phyloP scores from a whole-genome alignment of 1,140 invertebrate species.

The Eumeta japonica region DNA sequence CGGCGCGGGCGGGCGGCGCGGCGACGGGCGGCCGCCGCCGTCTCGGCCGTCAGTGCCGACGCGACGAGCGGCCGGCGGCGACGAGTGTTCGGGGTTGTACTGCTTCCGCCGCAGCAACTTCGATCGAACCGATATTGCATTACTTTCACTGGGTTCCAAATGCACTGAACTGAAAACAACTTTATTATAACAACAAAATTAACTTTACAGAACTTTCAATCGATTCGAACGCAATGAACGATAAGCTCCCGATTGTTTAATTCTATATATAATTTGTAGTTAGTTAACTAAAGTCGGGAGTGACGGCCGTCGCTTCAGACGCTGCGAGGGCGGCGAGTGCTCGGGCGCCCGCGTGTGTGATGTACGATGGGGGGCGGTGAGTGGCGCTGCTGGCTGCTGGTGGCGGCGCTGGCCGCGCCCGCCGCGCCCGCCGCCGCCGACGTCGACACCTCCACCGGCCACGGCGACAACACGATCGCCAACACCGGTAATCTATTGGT shows the following conservation, averaged over 20 bases:
- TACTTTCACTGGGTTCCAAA: too few species aligned
- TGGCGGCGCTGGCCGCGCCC: slow-evolving; percentile 19
- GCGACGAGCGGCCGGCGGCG: slow-evolving; percentile 28
- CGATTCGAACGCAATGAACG: neutral
- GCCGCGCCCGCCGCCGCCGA: slow-evolving; percentile 31
- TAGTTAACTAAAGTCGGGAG: too few species aligned
- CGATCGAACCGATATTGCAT: slow-evolving; percentile 11
- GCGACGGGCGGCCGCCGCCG: too few species aligned
- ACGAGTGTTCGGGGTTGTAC: slow-evolving; percentile 17
- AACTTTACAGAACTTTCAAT: slow-evolving; percentile 7
- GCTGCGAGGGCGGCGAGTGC: slow-evolving; percentile 35
- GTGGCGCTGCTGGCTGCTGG: slow-evolving; percentile 12
- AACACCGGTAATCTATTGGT: slow-evolving; percentile 53
- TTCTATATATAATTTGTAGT: slow-evolving; percentile 1
- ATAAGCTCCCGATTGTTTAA: neutral
- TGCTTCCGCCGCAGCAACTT: slow-evolving; percentile 13
- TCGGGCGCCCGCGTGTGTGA: slow-evolving; percentile 13
- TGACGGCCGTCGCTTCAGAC: too few species aligned
- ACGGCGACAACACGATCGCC: slow-evolving; percentile 45
- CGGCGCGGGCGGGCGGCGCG: slow-evolving; percentile 38
- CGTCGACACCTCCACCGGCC: slow-evolving; percentile 45
- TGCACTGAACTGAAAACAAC: slow-evolving; percentile 8
- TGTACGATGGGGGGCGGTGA: slow-evolving; percentile 15
- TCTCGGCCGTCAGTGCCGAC: slow-evolving; percentile 40
- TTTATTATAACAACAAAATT: slow-evolving; percentile 10